Base-by-base conservation (phyloP, 2,797 vertebrate species). In the Novumbra hubbsi region DNA sequence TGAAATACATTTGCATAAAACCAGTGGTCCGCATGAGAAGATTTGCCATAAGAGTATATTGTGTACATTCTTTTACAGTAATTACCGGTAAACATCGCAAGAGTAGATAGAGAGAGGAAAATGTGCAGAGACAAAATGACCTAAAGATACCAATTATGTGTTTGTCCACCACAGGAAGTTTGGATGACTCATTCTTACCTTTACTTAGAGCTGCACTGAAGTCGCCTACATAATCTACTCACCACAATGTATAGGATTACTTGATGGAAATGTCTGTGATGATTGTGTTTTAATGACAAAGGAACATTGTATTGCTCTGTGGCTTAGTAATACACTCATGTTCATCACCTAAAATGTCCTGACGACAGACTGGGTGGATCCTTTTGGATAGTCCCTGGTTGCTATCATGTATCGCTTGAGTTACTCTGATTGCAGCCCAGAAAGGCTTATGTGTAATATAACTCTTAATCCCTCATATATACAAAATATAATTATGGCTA, bases 141-240 rank as follows among this genome's bases (percentile, higher is more conserved):
- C n/a, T 49, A 49, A 32, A 4, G 8, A 32, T 30, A 14, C 32
- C 28, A 30, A 14, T 17, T 32, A 30, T 17, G 28, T 65, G 63
- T 65, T 65, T 65, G 30, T 65, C 63, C 1, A 17, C 24, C 15
- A 30, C 63, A 65, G 64, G 64, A 66, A 38, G 32, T 41, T 38
- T n/a, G 64, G 16, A 66, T 66, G 64, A 66, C 30, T 66, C 32
- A 66, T 8, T 66, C 64, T 66, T 16, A 66, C 15, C 30, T 19
- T 8, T 8, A 66, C 32, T 66, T 34, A 38, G 7, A 38, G 62
- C 30, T 34, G 3, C 64, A 66, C 32, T 38, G 64, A 38, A 19
- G 8, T 28, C 2, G 62, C 9, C 24, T 27, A 14, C 28, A 66
- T 30, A 66, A 11, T 66, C 30, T 1, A 5, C 60, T 63, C 24